Conservation (phyloP, 2,888 invertebrate species). For the Anagyrus pseudococci region DNA sequence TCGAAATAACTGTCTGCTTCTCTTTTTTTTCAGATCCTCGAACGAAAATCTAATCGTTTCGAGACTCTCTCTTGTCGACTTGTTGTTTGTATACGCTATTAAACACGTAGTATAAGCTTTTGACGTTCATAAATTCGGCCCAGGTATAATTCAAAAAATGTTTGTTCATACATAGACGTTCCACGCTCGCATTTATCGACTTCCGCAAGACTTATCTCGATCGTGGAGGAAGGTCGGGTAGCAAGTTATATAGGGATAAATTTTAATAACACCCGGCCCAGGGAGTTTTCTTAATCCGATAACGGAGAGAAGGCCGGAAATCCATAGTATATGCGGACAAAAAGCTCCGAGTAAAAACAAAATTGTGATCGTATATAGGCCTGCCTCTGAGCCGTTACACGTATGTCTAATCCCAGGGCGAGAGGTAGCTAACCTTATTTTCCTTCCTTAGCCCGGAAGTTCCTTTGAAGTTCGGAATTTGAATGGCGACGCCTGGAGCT, state of each 20-base stretch:
- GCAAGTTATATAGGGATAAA: slow-evolving; percentile 19
- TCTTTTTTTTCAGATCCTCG: too few species aligned
- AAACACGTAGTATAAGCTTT: too few species aligned
- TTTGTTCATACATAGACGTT: neutral
- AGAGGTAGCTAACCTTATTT: slow-evolving; percentile 22
- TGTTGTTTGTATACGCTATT: too few species aligned
- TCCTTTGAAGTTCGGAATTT: slow-evolving; percentile 31
- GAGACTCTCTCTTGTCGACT: too few species aligned
- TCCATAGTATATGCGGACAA: neutral
- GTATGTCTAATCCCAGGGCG: too few species aligned
- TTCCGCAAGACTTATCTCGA: neutral
- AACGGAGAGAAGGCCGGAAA: neutral
- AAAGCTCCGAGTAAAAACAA: neutral
- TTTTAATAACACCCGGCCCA: slow-evolving; percentile 29
- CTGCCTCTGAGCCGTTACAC: too few species aligned
- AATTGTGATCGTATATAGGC: neutral
- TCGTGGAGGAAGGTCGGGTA: slow-evolving; percentile 6
- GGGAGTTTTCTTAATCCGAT: too few species aligned
- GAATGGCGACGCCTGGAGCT: slow-evolving; percentile 20
- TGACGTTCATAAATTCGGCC: too few species aligned
- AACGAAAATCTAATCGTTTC: too few species aligned
- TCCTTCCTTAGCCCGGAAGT: slow-evolving; percentile 10
- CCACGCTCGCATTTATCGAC: neutral
- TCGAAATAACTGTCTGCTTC: too few species aligned
- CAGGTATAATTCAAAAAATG: neutral